These are phyloP conservation scores for Bovichtus diacanthus DNA, from an alignment of 2,797 vertebrate species.

Conservation along the genomic window DNA sequence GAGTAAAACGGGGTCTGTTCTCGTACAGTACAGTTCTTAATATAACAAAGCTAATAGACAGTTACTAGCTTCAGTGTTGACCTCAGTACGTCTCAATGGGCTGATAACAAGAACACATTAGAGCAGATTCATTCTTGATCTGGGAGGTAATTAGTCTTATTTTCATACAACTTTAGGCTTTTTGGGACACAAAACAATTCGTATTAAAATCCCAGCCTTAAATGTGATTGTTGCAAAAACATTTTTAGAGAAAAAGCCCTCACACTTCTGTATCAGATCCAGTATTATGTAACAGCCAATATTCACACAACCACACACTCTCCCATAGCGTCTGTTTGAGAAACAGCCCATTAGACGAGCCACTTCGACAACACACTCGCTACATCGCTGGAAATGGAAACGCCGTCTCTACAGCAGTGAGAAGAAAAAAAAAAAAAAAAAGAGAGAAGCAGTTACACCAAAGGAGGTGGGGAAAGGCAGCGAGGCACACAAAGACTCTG, in stretches of 20 bases:
- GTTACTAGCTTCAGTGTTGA: not conserved
- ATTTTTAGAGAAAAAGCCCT: not conserved
- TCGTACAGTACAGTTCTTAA: too few species aligned
- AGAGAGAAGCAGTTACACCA: slow-evolving; percentile 34
- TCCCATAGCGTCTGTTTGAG: slow-evolving; percentile 3
- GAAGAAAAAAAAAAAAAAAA: slow-evolving; percentile 28
- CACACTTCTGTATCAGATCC: slow-evolving; percentile 7
- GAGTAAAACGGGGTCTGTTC: not conserved
- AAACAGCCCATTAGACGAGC: slow-evolving; percentile 18
- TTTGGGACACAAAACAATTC: not conserved
- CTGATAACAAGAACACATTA: not conserved
- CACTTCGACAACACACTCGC: slow-evolving; percentile 50
- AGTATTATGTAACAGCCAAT: slow-evolving; percentile 45
- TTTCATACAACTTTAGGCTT: not conserved
- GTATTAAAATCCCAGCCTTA: not conserved
- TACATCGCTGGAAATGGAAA: slow-evolving; percentile 57
- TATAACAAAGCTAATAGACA: not conserved
- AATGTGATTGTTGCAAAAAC: not conserved
- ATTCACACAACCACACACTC: slow-evolving; percentile 14
- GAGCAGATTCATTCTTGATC: slow-evolving; percentile 7
- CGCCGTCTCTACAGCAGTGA: slow-evolving; percentile 80
- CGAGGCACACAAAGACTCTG: slow-evolving; percentile 48
- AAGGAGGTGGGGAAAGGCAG: slow-evolving; percentile 57
- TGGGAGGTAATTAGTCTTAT: not conserved
- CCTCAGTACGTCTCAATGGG: not conserved